Evolutionary conservation across 2,888 invertebrate genomes (phyloP).

Genomic region (Aplocera efformata): DNA sequence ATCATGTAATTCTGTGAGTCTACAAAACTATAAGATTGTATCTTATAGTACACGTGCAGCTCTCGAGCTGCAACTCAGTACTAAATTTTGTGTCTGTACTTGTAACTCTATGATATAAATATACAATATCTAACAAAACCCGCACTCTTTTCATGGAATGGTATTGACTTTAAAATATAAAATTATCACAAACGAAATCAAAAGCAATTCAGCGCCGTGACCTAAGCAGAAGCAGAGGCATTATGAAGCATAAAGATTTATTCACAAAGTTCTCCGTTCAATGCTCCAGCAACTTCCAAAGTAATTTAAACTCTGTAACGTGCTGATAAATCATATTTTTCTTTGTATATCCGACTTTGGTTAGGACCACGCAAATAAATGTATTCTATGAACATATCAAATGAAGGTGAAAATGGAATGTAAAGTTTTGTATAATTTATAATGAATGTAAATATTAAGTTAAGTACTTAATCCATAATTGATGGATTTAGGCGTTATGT

Average conservation of each 20-base stretch:
- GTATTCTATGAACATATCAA: constrained; percentile 5
- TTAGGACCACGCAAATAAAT: background rate
- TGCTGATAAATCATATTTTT: constrained; percentile 19
- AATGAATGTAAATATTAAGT: too few relatives aligned
- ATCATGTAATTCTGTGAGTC: too few relatives aligned
- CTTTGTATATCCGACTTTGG: background rate
- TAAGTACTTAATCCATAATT: too few relatives aligned
- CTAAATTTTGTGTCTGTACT: too few relatives aligned
- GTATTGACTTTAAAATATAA: background rate
- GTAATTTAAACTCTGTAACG: constrained; percentile 20
- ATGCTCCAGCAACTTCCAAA: constrained; percentile 14
- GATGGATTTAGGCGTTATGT: too few relatives aligned
- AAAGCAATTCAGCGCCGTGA: constrained; percentile 15
- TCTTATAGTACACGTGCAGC: too few relatives aligned
- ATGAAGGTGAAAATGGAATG: background rate
- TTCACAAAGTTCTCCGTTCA: constrained; percentile 14
- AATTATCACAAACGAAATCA: constrained; percentile 12
- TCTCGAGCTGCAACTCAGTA: too few relatives aligned
- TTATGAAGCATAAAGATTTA: constrained; percentile 14
- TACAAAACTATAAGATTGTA: too few relatives aligned
- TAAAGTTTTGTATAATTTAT: too few relatives aligned
- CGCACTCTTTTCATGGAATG: background rate
- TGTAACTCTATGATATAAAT: too few relatives aligned
- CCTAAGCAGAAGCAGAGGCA: constrained; percentile 6
- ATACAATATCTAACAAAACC: too few relatives aligned